Evolutionary conservation across 2,113 vertebrate species (phyloP), one percentile per base, ranked within the genome.

Genomic region (western clawed frog (Xenopus tropicalis)): DNA sequence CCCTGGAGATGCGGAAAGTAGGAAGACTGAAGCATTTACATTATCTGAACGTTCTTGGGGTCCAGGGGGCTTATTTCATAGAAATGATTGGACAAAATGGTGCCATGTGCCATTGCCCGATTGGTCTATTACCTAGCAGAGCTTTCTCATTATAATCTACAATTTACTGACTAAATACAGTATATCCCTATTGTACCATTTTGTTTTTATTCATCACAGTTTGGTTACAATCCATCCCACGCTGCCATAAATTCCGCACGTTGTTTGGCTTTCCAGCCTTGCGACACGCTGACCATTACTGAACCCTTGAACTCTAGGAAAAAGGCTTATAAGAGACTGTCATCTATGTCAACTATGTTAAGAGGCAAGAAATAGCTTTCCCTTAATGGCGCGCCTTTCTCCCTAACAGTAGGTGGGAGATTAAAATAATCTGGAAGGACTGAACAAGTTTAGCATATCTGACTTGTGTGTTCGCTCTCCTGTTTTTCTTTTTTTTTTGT

Each of bases 401-500:
- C 86, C 85, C 82, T 90, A 93, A 91, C 91, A 92, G 90, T 91
- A 93, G 91, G 90, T 93, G 91, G 92, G 90, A 94, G 92, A 93
- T 93, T 90, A 94, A 94, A 94, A 93, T 87, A 87, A 93, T 92
- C 90, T 86, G 83, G 86, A 78, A 84, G 81, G 83, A 88, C 86
- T 87, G 87, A 82, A 79, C 79, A 85, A 88, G 87, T 88, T 87
- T 93, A 48, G 13, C 46, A 8, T 48, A 14, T 48, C 2, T 14
- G 16, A 48, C 46, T 48, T 48, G 12, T 48, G 12, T 48, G 16
- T 48, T 48, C 16, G 11, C 46, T 14, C 16, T 48, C 1, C 46
- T 48, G 11, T 13, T 13, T 48, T 17, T 48, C n/a, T n/a, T n/a
- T n/a, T n/a, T n/a, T n/a, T n/a, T n/a, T n/a, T n/a, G n/a, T 48